Percentiles rank a stretch among this genome's conserved stretches.
These are phyloP conservation scores for Melieria picta DNA, from an alignment of 2,888 invertebrate genomes.

Conservation along the genomic window DNA sequence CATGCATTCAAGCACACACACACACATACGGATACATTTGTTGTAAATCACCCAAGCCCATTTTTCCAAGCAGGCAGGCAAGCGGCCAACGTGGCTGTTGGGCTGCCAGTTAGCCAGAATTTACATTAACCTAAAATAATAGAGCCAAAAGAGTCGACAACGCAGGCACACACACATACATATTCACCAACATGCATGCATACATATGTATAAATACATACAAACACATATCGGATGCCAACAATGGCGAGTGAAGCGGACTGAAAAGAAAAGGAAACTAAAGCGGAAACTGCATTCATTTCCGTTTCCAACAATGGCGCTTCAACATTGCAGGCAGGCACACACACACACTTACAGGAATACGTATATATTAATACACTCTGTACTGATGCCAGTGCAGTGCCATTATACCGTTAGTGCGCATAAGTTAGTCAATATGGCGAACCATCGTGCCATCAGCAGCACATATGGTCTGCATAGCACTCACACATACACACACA, in stretches of 20 bases:
- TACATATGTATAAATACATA: background rate
- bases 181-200: background rate
- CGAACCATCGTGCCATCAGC: background rate
- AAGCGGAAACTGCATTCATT: conserved; percentile 32
- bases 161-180: background rate
- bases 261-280: conserved; percentile 7
- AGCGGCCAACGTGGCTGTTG: background rate
- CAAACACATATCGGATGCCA: background rate
- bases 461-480: background rate
- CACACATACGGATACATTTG: background rate
- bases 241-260: background rate
- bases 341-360: conserved; percentile 30
- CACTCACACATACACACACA: background rate
- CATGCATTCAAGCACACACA: background rate
- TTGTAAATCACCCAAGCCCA: conserved; percentile 37
- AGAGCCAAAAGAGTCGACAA: background rate
- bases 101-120: conserved; percentile 24
- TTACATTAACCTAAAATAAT: conserved; percentile 27
- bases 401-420: too few relatives aligned
- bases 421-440: too few relatives aligned
- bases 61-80: background rate
- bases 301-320: conserved; percentile 32
- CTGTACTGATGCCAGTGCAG: background rate
- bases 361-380: conserved; percentile 2
- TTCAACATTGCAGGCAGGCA: conserved; percentile 25